Evolutionary conservation across 53 echinoderm and acorn worm species (phyloP).

Genomic region (Temnopleurus reevesii): DNA sequence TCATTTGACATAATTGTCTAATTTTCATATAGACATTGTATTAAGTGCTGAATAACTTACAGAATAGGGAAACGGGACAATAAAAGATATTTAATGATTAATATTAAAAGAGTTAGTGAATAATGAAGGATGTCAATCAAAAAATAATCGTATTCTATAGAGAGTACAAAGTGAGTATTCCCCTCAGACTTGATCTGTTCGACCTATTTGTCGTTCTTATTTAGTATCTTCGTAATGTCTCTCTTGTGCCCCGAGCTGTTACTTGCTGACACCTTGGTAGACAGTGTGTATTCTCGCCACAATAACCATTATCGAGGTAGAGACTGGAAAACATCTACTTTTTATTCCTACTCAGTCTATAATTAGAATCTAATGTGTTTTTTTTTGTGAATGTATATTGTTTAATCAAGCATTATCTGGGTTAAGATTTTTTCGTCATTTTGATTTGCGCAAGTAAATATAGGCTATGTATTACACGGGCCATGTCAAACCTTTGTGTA

Average conservation of each 20-base stretch:
- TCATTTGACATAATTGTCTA: too few relatives aligned
- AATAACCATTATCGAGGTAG: neutral
- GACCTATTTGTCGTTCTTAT: slow-evolving; percentile 14
- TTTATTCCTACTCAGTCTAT: neutral
- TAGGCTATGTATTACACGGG: too few relatives aligned
- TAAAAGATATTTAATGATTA: neutral
- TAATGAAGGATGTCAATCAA: neutral
- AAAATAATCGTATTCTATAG: neutral
- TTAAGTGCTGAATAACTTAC: too few relatives aligned
- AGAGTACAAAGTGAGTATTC: neutral
- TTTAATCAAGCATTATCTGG: too few relatives aligned
- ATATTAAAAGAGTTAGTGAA: neutral
- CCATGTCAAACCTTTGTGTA: too few relatives aligned
- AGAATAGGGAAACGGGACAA: too few relatives aligned
- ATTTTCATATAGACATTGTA: too few relatives aligned
- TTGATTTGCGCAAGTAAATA: too few relatives aligned
- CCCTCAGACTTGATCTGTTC: neutral
- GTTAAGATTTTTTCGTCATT: too few relatives aligned
- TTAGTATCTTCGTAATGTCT: neutral
- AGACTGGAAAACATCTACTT: neutral
- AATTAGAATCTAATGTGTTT: neutral
- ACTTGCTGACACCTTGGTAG: slow-evolving; percentile 6
- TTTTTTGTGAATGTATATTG: too few relatives aligned
- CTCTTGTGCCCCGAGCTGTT: neutral
- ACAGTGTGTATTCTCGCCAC: neutral